A percentile compares a stretch with the other conserved stretches of the same genome.
Evolutionary conservation across 2,797 vertebrate genomes (phyloP).

Genomic region (Orientallactaga sibirica): DNA sequence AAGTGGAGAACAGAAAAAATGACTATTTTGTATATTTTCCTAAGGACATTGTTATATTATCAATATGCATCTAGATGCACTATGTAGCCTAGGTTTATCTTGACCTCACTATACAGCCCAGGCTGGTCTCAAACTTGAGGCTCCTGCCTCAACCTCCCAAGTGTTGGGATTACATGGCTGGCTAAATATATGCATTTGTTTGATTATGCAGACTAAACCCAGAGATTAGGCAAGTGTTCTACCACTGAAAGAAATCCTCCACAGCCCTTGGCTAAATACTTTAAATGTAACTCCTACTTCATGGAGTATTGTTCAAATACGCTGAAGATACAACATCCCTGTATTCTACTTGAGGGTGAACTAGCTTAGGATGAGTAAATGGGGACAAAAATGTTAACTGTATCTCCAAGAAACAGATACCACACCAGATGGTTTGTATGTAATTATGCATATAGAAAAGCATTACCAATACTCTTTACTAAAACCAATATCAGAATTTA

Average conservation of each 20-base stretch:
- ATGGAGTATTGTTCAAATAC: conserved; percentile 6
- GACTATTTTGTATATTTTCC: conserved; percentile 38
- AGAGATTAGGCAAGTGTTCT: too few species aligned
- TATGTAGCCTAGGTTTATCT: background rate
- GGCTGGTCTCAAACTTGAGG: background rate
- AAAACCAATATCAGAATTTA: conserved; percentile 58
- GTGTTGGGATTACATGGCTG: background rate
- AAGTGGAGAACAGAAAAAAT: conserved; percentile 22
- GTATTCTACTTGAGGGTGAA: too few species aligned
- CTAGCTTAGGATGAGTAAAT: conserved; percentile 31
- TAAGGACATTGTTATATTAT: background rate
- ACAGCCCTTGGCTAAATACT: background rate
- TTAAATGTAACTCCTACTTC: conserved; percentile 50
- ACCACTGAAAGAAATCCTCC: too few species aligned
- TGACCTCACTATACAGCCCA: background rate
- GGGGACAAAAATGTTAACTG: conserved; percentile 48
- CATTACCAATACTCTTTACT: background rate
- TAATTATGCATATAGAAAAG: conserved; percentile 1
- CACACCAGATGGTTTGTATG: background rate
- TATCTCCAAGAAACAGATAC: conserved; percentile 34
- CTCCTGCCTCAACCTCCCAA: background rate
- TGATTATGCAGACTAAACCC: too few species aligned
- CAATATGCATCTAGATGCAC: background rate
- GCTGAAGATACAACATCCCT: background rate
- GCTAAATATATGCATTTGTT: background rate